Conservation (phyloP, 2,113 vertebrate species). For the Anguilla rostrata region DNA sequence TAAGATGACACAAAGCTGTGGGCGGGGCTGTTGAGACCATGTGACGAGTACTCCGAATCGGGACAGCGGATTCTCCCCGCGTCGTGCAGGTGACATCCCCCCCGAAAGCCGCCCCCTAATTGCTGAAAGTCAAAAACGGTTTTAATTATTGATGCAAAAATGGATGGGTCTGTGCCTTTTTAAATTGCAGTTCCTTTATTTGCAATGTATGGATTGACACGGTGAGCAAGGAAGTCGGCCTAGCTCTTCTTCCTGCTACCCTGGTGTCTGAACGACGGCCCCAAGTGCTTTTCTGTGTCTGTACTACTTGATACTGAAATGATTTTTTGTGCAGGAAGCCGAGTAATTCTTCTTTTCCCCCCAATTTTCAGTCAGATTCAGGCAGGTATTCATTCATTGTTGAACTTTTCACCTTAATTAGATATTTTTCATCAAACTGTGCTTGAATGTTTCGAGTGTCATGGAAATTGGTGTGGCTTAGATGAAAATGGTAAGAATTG, state of each 20-base stretch:
- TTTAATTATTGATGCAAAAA: slow-evolving; percentile 39
- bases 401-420: slow-evolving; percentile 1
- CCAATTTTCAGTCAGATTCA: not conserved
- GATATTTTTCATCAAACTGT: not conserved
- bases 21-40: not conserved
- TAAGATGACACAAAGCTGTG: not conserved
- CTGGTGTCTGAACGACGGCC: slow-evolving; percentile 11
- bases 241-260: not conserved
- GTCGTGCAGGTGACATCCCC: not conserved
- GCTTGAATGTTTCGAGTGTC: not conserved
- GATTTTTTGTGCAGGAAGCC: slow-evolving; percentile 8
- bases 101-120: not conserved
- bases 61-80: not conserved
- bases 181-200: slow-evolving; percentile 36
- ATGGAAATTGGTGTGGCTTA: not conserved
- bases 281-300: slow-evolving; percentile 26
- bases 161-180: slow-evolving; percentile 46
- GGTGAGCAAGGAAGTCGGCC: slow-evolving; percentile 1
- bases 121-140: not conserved
- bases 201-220: slow-evolving; percentile 21
- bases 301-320: slow-evolving; percentile 13
- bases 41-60: not conserved
- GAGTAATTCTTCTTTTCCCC: not conserved
- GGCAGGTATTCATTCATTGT: slow-evolving; percentile 16
- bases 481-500: slow-evolving; percentile 13